These are phyloP conservation scores for Sebastes cheni DNA, from an alignment of 2,797 vertebrate species.

Conservation along the genomic window DNA sequence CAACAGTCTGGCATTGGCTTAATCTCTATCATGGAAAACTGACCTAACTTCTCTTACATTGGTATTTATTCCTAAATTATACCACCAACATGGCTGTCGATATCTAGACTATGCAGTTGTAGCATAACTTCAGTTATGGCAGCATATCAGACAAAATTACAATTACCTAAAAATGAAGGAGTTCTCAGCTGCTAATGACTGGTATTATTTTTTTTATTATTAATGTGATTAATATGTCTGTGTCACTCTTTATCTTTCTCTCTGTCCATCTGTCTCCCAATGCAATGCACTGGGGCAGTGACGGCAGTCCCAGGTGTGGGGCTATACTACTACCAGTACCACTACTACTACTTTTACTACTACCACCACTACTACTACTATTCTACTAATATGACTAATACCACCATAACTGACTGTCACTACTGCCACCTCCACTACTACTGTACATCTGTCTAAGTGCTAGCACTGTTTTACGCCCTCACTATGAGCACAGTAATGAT, in stretches of 20 bases:
- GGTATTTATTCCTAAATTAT: not conserved
- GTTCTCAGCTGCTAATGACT: not conserved
- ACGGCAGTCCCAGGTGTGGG: conserved; percentile 81
- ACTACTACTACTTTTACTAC: conserved; percentile 2
- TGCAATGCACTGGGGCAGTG: conserved; percentile 78
- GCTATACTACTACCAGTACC: conserved; percentile 50
- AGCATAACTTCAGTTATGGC: not conserved
- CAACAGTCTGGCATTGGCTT: not conserved
- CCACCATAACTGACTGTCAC: conserved; percentile 59
- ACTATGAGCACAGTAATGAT: conserved; percentile 42
- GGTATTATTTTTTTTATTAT: not conserved
- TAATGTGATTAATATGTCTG: conserved; percentile 40
- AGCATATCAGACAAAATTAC: not conserved
- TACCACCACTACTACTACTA: conserved; percentile 16
- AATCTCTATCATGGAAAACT: not conserved
- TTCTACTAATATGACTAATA: conserved; percentile 79
- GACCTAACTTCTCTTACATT: not conserved
- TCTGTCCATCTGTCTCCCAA: conserved; percentile 69
- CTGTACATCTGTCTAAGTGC: conserved; percentile 29
- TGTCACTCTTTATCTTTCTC: conserved; percentile 64
- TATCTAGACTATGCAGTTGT: not conserved
- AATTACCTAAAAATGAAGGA: not conserved
- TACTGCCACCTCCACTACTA: conserved; percentile 56
- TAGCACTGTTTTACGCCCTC: conserved; percentile 26
- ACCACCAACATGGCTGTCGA: not conserved